Conservation (phyloP, 2,888 invertebrate genomes). For the Sinhomidia bicolor region DNA sequence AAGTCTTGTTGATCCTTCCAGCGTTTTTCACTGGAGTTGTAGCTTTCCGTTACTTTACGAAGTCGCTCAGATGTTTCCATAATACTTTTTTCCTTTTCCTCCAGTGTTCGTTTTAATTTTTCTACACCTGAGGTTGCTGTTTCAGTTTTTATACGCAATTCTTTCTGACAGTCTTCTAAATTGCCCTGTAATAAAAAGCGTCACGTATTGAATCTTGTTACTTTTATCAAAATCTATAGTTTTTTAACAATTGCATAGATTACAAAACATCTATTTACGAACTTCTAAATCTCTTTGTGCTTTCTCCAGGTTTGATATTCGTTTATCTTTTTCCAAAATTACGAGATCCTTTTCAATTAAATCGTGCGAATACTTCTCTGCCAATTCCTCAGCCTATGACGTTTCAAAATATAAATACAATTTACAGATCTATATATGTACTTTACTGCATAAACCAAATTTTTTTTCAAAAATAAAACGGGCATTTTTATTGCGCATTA, state of each 20-base stretch:
- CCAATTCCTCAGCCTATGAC: constrained; percentile 61
- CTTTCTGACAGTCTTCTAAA: constrained; percentile 68
- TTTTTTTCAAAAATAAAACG: no score
- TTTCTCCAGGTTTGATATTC: constrained; percentile 89
- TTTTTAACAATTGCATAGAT: not conserved
- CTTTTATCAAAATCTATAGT: no score
- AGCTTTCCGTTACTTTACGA: constrained; percentile 85
- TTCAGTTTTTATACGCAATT: constrained; percentile 36
- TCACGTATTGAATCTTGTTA: not conserved
- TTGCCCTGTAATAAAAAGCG: no score
- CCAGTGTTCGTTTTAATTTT: constrained; percentile 85
- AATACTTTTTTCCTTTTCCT: constrained; percentile 85
- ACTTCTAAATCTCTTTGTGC: constrained; percentile 86
- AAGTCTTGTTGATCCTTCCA: constrained; percentile 85
- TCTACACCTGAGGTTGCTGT: constrained; percentile 81
- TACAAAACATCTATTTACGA: no score
- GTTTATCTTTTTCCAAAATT: constrained; percentile 86
- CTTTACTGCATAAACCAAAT: no score
- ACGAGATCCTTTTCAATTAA: constrained; percentile 86
- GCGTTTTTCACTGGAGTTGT: constrained; percentile 86
- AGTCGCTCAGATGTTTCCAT: constrained; percentile 86
- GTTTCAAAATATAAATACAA: not conserved
- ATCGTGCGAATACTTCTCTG: constrained; percentile 78
- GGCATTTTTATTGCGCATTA: no score
- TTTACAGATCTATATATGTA: no score